Conservation (phyloP, 1,140 invertebrate genomes). For the Calephelis virginiensis region DNA sequence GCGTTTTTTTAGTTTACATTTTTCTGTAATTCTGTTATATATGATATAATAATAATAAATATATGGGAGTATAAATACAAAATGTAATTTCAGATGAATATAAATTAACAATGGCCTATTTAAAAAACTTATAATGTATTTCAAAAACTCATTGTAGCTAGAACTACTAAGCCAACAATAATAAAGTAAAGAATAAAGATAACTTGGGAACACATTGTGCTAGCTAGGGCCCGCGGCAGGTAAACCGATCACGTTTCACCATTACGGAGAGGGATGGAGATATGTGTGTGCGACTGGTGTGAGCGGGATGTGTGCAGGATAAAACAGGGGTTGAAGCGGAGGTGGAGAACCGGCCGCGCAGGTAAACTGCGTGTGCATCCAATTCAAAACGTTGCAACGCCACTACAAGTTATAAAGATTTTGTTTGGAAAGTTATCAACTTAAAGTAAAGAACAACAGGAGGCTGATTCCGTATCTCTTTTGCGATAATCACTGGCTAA, state of each 20-base stretch:
- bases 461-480: no score
- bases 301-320: conserved; percentile 24
- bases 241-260: conserved; percentile 38
- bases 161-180: not conserved
- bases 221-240: conserved; percentile 30
- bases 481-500: no score
- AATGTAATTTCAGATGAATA: not conserved
- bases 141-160: not conserved
- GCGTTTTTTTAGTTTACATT: no score
- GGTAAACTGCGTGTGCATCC: conserved; percentile 34
- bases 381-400: conserved; percentile 31
- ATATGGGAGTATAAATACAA: not conserved
- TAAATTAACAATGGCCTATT: not conserved
- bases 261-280: conserved; percentile 27
- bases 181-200: conserved; percentile 22
- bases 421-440: not conserved
- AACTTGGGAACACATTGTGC: conserved; percentile 22
- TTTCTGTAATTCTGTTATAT: no score
- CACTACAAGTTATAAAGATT: conserved; percentile 10
- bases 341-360: conserved; percentile 34
- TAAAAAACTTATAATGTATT: not conserved
- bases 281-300: conserved; percentile 23
- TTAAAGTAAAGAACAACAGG: no score
- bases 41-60: no score
- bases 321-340: conserved; percentile 7